phyloP scores from a whole-genome alignment of 2,113 vertebrate species.

The Phocoena phocoena region DNA sequence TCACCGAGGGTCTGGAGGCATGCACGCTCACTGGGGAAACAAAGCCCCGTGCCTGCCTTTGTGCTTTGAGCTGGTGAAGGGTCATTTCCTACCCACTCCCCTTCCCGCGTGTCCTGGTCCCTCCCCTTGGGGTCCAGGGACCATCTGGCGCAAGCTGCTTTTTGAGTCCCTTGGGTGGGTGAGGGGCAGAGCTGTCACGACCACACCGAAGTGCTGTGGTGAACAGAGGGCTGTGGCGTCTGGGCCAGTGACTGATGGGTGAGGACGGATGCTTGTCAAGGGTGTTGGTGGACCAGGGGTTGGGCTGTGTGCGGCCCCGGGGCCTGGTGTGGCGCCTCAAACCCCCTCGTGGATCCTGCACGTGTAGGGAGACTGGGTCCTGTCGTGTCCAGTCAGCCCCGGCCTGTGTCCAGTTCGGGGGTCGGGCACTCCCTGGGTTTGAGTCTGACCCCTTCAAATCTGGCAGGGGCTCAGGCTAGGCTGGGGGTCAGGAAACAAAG shows the following conservation, averaged over 20 bases:
- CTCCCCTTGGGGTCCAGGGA: not conserved
- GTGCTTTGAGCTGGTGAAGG: not conserved
- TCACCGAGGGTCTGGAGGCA: not conserved
- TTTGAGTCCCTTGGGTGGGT: not conserved
- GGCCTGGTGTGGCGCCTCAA: not conserved
- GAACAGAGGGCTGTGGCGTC: not conserved
- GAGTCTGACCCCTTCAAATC: not conserved
- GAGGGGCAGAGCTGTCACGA: not conserved
- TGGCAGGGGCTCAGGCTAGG: not conserved
- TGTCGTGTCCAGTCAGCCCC: not conserved
- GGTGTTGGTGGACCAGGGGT: not conserved
- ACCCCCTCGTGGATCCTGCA: fast-evolving
- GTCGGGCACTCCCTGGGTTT: not conserved
- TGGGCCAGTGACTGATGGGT: not conserved
- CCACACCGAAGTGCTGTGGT: fast-evolving
- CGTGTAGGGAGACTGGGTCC: not conserved
- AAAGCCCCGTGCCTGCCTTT: not conserved
- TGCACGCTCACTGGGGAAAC: not conserved
- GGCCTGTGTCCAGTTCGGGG: not conserved
- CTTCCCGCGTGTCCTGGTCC: not conserved
- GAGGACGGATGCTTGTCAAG: not conserved
- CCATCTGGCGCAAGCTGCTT: not conserved
- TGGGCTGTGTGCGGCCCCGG: too few species aligned
- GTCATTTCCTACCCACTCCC: too few species aligned
- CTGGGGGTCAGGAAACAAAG: not conserved